These are phyloP conservation scores for Eulimnadia texana DNA, from an alignment of 1,140 invertebrate species.

Conservation along the genomic window DNA sequence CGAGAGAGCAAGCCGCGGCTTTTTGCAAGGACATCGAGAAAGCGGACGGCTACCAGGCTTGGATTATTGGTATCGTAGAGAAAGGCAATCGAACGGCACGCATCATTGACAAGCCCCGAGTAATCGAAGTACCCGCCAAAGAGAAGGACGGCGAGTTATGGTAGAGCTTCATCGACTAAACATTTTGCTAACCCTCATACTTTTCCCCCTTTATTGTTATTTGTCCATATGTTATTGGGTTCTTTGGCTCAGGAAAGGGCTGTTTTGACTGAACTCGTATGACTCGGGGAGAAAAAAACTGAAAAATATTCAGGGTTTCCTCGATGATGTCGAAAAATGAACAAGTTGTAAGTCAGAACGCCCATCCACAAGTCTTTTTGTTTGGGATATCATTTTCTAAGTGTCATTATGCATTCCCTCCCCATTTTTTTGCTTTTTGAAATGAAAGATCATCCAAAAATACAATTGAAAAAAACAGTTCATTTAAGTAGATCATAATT, in stretches of 20 bases:
- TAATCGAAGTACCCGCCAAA: conserved; percentile 95
- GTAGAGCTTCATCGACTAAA: conserved; percentile 32
- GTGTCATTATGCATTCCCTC: background rate
- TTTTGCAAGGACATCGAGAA: conserved; percentile 97
- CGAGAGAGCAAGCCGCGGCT: conserved; percentile 83
- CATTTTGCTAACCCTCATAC: background rate
- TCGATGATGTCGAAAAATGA: too few relatives aligned
- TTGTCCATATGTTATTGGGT: background rate
- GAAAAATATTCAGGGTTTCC: background rate
- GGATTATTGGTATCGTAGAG: conserved; percentile 98
- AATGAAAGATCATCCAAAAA: background rate
- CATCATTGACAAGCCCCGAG: conserved; percentile 94
- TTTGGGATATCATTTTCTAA: background rate
- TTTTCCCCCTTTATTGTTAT: conserved; percentile 5
- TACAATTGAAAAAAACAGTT: too few relatives aligned
- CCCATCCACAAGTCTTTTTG: background rate
- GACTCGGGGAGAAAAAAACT: background rate
- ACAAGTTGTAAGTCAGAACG: background rate
- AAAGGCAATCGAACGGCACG: conserved; percentile 89
- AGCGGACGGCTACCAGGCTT: conserved; percentile 92
- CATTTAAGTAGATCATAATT: background rate
- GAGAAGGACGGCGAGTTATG: conserved; percentile 75
- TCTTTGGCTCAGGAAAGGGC: too few relatives aligned
- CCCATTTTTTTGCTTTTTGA: background rate
- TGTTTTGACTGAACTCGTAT: background rate